Evolutionary conservation across 2,113 vertebrate species (phyloP).

Genomic region (Microtus montanus): DNA sequence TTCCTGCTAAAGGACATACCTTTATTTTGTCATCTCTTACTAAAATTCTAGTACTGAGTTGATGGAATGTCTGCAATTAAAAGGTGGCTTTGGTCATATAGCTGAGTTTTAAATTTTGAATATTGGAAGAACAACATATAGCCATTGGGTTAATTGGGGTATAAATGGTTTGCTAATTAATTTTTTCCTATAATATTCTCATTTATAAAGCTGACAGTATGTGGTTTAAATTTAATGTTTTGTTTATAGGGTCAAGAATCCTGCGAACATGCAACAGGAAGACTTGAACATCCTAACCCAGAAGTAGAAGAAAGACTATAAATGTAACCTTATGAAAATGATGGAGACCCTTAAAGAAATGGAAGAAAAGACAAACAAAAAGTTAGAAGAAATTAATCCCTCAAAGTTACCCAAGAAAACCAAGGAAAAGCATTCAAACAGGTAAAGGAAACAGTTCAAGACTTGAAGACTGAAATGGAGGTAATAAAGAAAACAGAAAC

Average conservation of each 20-base stretch:
- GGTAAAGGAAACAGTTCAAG: too few species aligned
- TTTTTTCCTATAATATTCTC: not conserved
- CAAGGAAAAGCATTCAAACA: too few species aligned
- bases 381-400: too few species aligned
- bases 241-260: not conserved
- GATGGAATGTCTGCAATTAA: not conserved
- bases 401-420: too few species aligned
- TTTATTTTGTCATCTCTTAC: not conserved
- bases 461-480: too few species aligned
- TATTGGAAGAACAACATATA: not conserved
- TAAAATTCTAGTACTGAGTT: slow-evolving; percentile 25
- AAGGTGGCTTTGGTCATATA: not conserved
- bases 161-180: slow-evolving; percentile 25
- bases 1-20: not conserved
- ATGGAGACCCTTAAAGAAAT: too few species aligned
- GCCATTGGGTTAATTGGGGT: not conserved
- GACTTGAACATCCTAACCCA: too few species aligned
- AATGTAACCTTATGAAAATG: too few species aligned
- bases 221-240: not conserved
- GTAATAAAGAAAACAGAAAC: too few species aligned
- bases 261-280: too few species aligned
- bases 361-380: too few species aligned
- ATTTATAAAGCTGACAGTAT: slow-evolving; percentile 1
- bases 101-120: not conserved
- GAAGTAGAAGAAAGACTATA: too few species aligned